Base-by-base conservation (phyloP, 2,797 vertebrate genomes). In the Pantherophis alleghaniensis region DNA sequence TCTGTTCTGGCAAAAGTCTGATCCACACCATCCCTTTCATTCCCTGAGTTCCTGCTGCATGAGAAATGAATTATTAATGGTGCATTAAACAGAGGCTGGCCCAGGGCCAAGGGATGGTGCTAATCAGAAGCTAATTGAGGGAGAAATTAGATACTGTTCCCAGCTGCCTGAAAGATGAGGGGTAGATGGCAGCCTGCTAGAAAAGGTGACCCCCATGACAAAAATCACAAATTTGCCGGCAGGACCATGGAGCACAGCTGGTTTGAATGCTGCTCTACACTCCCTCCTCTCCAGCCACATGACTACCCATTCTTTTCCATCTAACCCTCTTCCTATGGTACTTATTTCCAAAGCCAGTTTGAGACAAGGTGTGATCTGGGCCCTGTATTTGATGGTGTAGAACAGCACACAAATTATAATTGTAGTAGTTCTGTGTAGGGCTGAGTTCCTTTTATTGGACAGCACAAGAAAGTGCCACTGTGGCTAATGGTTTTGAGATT, bases 51-150 rank as follows among this genome's bases (percentile, higher is more conserved):
- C 95, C 7, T 96, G 94, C 95, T 96, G 95, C 95, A 95, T 96
- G 95, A 96, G 95, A 96, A 96, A 96, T 97, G 96, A 97, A 97
- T 97, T 97, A 97, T 97, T 97, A 96, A 97, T 97, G 96, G 96
- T 95, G 96, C 96, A 95, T 97, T 96, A 97, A 97, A 96, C 93
- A 92, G 95, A 96, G 95, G 92, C 95, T 97, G 96, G 95, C 95
- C 94, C 94, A 94, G 95, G 96, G 95, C 96, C 95, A 96, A 93
- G 96, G 96, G 95, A 97, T 96, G 93, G 96, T 96, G 96, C 95
- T 97, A 97, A 97, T 96, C 97, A 96, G 95, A 94, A 97, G 96
- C 97, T 97, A 97, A 97, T 97, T 97, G 97, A 96, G 96, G 96
- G 92, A 97, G 96, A 97, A 97, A 97, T 96, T 96, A 97, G 97